phyloP scores from a whole-genome alignment of 2,113 vertebrate genomes.

The Steatornis caripensis region DNA sequence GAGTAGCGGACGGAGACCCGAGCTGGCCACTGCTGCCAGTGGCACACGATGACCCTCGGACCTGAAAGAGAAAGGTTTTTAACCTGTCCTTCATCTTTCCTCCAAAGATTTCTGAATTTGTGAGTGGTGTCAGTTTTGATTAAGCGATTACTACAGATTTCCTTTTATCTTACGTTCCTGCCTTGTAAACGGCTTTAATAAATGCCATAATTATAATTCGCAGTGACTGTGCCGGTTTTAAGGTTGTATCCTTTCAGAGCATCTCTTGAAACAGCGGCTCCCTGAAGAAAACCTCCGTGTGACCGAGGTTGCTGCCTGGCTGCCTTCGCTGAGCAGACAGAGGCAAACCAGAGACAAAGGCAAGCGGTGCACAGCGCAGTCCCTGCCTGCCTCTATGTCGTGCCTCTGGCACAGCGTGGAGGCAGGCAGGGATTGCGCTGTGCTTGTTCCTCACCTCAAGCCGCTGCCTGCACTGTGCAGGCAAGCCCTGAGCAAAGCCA shows the following conservation, averaged over 20 bases:
- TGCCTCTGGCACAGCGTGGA: not conserved
- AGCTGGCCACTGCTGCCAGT: not conserved
- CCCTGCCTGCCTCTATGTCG: not conserved
- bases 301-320: not conserved
- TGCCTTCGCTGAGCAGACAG: not conserved
- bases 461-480: not conserved
- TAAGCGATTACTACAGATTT: not conserved
- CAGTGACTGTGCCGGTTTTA: not conserved
- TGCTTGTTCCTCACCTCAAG: not conserved
- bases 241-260: not conserved
- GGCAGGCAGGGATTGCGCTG: not conserved
- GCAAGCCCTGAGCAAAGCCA: not conserved
- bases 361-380: not conserved
- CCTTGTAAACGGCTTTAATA: not conserved
- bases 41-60: not conserved
- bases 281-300: not conserved
- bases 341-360: slow-evolving; percentile 14
- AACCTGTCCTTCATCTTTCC: not conserved
- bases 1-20: not conserved
- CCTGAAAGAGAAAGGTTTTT: not conserved
- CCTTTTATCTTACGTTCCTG: not conserved
- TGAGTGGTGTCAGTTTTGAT: not conserved
- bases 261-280: not conserved
- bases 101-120: not conserved
- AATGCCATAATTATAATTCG: not conserved